These are phyloP conservation scores for Setophaga petechia DNA, from an alignment of 2,113 vertebrate genomes.

Conservation along the genomic window DNA sequence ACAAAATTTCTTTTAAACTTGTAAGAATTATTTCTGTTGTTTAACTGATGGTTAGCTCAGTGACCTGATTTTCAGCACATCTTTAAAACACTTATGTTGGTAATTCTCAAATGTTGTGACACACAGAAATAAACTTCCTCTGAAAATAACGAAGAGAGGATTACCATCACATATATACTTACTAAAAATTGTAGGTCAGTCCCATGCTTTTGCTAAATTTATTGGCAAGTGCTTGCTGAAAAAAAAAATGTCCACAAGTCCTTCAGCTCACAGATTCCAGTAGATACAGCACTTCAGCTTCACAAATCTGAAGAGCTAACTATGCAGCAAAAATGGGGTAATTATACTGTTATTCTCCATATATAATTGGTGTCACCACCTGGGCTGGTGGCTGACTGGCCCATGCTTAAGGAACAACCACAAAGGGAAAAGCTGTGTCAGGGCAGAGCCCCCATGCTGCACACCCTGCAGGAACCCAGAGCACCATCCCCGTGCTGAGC, in stretches of 20 bases:
- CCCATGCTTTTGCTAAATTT: not conserved
- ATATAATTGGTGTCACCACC: not conserved
- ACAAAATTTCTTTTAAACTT: not conserved
- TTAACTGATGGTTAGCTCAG: not conserved
- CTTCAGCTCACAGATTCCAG: not conserved
- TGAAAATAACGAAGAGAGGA: not conserved
- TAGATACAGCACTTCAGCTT: not conserved
- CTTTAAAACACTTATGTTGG: not conserved
- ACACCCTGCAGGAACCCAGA: not conserved
- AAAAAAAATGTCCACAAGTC: not conserved
- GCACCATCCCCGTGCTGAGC: not conserved
- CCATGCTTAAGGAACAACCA: not conserved
- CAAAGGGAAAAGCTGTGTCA: not conserved
- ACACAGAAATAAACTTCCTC: not conserved
- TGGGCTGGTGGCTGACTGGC: not conserved
- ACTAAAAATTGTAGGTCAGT: not conserved
- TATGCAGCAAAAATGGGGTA: not conserved
- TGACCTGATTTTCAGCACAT: not conserved
- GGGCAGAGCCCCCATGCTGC: not conserved
- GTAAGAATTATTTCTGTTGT: not conserved
- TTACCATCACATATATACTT: not conserved
- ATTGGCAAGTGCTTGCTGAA: not conserved
- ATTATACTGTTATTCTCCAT: not conserved
- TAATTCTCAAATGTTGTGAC: not conserved
- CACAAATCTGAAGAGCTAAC: not conserved